Evolutionary conservation across 2,888 invertebrate genomes (phyloP), one percentile per base, ranked within the genome.

Genomic region (Hyalella azteca): DNA sequence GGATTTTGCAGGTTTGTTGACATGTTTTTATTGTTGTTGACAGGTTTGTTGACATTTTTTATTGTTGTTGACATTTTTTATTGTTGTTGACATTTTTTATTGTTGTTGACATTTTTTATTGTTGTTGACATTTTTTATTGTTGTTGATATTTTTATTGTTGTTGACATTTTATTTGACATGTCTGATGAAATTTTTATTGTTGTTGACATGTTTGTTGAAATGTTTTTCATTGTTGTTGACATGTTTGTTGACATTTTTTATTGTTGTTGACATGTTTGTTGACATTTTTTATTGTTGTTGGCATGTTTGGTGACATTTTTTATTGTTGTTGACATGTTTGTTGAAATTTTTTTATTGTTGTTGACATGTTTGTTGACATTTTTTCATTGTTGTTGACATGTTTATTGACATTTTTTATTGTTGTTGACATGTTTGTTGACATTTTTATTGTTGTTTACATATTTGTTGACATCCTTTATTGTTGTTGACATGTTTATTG

Each of bases 1-100:
- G 75, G 26, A 50, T 73, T n/a, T 48, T 81, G 59, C 78, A 81
- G 39, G 81, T 81, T 41, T 41, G 7, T 45, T 15, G 7, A 45
- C n/a, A n/a, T n/a, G n/a, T n/a, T n/a, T n/a, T n/a, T n/a, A n/a
- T n/a, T n/a, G n/a, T n/a, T n/a, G n/a, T n/a, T n/a, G n/a, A n/a
- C n/a, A n/a, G n/a, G n/a, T n/a, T n/a, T n/a, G n/a, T n/a, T n/a
- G n/a, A n/a, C n/a, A n/a, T n/a, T n/a, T n/a, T n/a, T n/a, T n/a
- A n/a, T n/a, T n/a, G n/a, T n/a, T n/a, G n/a, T n/a, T n/a, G n/a
- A n/a, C n/a, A n/a, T n/a, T n/a, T n/a, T n/a, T n/a, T n/a, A n/a
- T n/a, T n/a, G n/a, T n/a, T n/a, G n/a, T n/a, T n/a, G n/a, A n/a
- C n/a, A n/a, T n/a, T n/a, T n/a, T n/a, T n/a, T n/a, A n/a, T n/a